Evolutionary conservation across 1,140 invertebrate species (phyloP).

Genomic region (Teleopsis dalmanni): DNA sequence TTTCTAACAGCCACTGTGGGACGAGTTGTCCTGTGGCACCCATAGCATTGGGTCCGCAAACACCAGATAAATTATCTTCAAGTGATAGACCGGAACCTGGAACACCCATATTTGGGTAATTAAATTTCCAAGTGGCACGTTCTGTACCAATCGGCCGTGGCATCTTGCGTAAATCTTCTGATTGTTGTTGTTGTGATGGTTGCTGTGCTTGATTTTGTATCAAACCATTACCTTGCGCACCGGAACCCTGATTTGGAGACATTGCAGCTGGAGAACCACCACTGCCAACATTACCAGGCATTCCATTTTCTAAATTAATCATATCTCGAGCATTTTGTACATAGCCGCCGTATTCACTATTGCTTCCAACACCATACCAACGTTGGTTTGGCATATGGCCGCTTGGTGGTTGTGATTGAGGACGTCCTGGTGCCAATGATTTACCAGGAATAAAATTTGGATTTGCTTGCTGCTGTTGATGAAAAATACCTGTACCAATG

Average conservation of each 20-base stretch:
- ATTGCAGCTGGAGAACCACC: slow-evolving; percentile 51
- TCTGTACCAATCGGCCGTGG: slow-evolving; percentile 71
- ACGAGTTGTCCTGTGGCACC: slow-evolving; percentile 15
- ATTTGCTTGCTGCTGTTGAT: slow-evolving; percentile 24
- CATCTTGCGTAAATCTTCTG: slow-evolving; percentile 61
- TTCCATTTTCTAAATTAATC: slow-evolving; percentile 37
- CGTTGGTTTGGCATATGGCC: slow-evolving; percentile 21
- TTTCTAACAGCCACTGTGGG: slow-evolving; percentile 26
- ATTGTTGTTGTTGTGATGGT: slow-evolving; percentile 33
- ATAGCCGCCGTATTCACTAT: slow-evolving; percentile 13
- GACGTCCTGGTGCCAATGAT: slow-evolving; percentile 8
- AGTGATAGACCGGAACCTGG: slow-evolving; percentile 15
- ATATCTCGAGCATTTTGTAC: slow-evolving; percentile 29
- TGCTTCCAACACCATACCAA: slow-evolving; percentile 36
- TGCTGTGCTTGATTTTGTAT: slow-evolving; percentile 23
- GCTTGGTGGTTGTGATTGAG: slow-evolving; percentile 21
- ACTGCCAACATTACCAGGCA: slow-evolving; percentile 6
- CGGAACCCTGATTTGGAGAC: slow-evolving; percentile 46
- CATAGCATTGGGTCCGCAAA: slow-evolving; percentile 14
- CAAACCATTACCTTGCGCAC: slow-evolving; percentile 12
- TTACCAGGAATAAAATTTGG: slow-evolving; percentile 16
- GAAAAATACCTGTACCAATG: slow-evolving; percentile 9
- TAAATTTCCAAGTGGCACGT: slow-evolving; percentile 58
- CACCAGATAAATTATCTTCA: slow-evolving; percentile 11
- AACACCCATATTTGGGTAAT: slow-evolving; percentile 22